These are phyloP conservation scores for Meloidogyne hapla DNA, from an alignment of 1,140 invertebrate species.

Conservation along the genomic window DNA sequence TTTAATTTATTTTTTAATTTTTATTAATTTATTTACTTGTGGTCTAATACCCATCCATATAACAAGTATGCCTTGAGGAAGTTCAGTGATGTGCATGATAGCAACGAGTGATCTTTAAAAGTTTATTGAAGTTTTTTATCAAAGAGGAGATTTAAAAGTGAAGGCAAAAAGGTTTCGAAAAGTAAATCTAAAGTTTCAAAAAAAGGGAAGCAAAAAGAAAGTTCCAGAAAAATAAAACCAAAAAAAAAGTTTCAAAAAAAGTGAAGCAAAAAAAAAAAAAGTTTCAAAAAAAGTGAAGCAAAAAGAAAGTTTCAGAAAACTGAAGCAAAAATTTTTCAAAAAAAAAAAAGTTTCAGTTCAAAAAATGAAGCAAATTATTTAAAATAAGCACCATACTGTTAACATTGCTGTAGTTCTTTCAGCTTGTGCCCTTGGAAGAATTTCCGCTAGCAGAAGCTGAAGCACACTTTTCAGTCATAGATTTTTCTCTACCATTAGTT, in stretches of 20 bases:
- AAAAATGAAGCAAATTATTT: no score
- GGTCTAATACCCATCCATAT: slow-evolving; percentile 40
- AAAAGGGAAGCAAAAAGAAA: no score
- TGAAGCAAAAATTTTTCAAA: no score
- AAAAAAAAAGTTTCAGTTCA: no score
- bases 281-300: no score
- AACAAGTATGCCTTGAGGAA: slow-evolving; percentile 57
- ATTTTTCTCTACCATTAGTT: slow-evolving; percentile 14
- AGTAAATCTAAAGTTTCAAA: not conserved
- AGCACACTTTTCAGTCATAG: not conserved
- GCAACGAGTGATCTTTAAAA: slow-evolving; percentile 54
- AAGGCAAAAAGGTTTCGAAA: not conserved
- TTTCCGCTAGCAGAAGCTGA: not conserved
- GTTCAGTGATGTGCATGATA: slow-evolving; percentile 60
- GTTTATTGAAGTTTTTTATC: not conserved
- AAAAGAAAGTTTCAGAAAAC: no score
- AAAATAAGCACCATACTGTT: slow-evolving; percentile 4
- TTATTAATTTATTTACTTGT: slow-evolving; percentile 1
- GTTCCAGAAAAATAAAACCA: not conserved
- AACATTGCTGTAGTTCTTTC: slow-evolving; percentile 63
- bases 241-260: not conserved
- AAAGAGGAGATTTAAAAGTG: not conserved
- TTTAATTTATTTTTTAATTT: no score
- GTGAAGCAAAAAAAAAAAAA: no score
- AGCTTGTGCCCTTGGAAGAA: slow-evolving; percentile 44